A percentile compares a stretch with the other conserved stretches of the same genome.
Conservation (phyloP, 2,113 vertebrate species). For the Pandion haliaetus region DNA sequence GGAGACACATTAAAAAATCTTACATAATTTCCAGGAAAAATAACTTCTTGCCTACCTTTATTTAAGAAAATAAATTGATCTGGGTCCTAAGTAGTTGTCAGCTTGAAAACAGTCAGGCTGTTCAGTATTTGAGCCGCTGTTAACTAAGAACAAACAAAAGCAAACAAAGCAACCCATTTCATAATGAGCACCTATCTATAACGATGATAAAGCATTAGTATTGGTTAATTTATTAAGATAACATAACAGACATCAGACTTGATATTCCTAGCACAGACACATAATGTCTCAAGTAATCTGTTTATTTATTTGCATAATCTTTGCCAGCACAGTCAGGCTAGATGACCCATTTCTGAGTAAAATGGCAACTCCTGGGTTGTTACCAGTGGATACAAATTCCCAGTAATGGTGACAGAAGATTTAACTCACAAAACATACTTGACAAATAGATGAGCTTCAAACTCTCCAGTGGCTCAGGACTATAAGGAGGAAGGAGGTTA, state of each 20-base stretch:
- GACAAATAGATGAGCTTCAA: not conserved
- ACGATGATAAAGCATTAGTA: not conserved
- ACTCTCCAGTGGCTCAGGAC: not conserved
- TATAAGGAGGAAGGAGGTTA: not conserved
- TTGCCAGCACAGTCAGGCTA: not conserved
- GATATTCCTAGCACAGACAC: not conserved
- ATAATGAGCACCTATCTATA: not conserved
- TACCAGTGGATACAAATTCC: not conserved
- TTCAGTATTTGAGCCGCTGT: not conserved
- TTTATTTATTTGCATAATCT: not conserved
- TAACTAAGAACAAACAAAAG: not conserved
- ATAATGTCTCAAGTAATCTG: not conserved
- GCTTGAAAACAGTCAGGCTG: not conserved
- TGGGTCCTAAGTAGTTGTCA: not conserved
- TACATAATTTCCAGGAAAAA: not conserved
- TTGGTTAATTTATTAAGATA: not conserved
- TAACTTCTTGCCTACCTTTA: not conserved
- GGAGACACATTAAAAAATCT: not conserved
- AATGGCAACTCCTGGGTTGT: not conserved
- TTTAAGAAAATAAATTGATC: not conserved
- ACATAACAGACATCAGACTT: not conserved
- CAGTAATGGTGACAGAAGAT: not conserved
- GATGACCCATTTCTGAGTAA: not conserved
- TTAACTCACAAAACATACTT: not conserved
- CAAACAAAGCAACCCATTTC: not conserved